Base-by-base conservation (phyloP, 2,888 invertebrate genomes). In the Philhelius pedissequus region DNA sequence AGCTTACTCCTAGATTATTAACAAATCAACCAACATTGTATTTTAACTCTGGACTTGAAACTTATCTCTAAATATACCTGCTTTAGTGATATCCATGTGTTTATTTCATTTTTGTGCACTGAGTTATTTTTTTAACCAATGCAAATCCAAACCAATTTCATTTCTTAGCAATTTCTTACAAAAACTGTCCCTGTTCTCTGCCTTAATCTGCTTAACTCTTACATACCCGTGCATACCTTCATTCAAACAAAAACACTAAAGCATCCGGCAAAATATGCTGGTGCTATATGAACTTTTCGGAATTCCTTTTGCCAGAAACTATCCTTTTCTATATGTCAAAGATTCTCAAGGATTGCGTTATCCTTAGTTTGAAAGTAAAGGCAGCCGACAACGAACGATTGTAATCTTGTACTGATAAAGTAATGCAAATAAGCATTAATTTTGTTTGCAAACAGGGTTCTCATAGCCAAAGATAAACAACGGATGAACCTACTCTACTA, bases 391-490 rank as follows among this genome's bases (percentile, higher is more conserved):
- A n/a, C n/a, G n/a, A n/a, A n/a, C 22, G 50, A 71, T 81, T 62
- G 62, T 70, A 81, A 70, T 79, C 58, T 74, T 58, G 35, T 64
- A 75, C 52, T 68, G 71, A 66, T 84, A 75, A 86, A 86, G 48
- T 58, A 86, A 81, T 77, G 76, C 82, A 86, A 82, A 86, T 77
- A 86, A 68, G 74, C 11, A 82, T 77, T 56, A 66, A 70, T 78
- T 86, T 87, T 86, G 86, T 86, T 87, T 87, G 81, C 84, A 87
- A 87, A 87, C 84, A 84, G 83, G 83, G 80, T 73, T 86, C 81
- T 86, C 86, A 87, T 87, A 84, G 71, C 84, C 81, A 43, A 54
- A 74, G 66, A 86, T 73, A 87, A 87, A 87, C 87, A 86, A 76
- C 74, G 80, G 71, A 71, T 82, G 25, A 78, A 66, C 80, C 66